Evolutionary conservation across 2,888 invertebrate species (phyloP).

Genomic region (Aphidius colemani): DNA sequence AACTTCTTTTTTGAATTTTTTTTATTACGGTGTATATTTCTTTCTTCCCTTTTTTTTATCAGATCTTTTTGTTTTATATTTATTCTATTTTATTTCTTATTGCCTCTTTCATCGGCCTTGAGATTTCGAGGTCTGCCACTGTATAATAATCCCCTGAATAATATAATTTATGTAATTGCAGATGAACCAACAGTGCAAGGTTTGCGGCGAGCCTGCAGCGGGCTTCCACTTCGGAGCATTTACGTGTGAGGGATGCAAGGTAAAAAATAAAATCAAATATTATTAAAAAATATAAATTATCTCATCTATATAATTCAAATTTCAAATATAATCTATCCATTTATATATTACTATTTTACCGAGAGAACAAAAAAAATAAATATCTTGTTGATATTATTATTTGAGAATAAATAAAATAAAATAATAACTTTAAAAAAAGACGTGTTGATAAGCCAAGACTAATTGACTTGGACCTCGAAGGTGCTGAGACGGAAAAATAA

Average conservation of each 20-base stretch:
- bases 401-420: neutral
- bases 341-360: neutral
- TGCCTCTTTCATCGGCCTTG: constrained; percentile 12
- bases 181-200: constrained; percentile 60
- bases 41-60: constrained; percentile 4
- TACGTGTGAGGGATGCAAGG: constrained; percentile 59
- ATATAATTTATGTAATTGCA: constrained; percentile 45
- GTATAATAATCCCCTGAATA: constrained; percentile 29
- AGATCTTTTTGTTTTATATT: constrained; percentile 16
- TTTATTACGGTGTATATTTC: constrained; percentile 17
- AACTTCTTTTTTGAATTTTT: neutral
- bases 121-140: constrained; percentile 22
- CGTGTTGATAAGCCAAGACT: constrained; percentile 46
- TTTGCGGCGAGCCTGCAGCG: constrained; percentile 58
- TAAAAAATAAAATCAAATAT: constrained; percentile 37
- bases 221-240: constrained; percentile 59
- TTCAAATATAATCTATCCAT: neutral
- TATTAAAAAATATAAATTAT: neutral
- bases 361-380: neutral
- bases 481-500: constrained; percentile 12
- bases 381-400: neutral
- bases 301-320: neutral
- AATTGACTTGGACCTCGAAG: constrained; percentile 36
- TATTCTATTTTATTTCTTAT: constrained; percentile 7
- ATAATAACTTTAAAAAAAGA: constrained; percentile 30